Evolutionary conservation across 2,113 vertebrate genomes (phyloP).

Genomic region (Platysternon megacephalum): DNA sequence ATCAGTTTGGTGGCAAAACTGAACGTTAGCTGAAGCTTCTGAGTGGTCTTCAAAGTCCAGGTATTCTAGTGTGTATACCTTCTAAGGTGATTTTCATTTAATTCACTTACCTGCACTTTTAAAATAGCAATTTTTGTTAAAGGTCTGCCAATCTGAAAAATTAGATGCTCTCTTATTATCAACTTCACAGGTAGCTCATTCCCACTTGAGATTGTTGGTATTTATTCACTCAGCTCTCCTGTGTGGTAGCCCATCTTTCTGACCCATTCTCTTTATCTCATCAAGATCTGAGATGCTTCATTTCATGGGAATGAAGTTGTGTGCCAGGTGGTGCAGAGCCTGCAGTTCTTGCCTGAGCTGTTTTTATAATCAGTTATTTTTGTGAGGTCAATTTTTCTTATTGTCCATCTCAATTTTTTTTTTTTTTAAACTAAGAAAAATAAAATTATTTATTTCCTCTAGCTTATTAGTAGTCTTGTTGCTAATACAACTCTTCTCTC

Average conservation of each 20-base stretch:
- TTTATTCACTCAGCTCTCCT: background rate
- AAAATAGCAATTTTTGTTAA: background rate
- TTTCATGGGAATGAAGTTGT: rapidly evolving
- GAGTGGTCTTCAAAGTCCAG: background rate
- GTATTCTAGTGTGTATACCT: background rate
- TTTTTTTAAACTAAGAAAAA: too few species aligned
- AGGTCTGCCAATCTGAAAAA: background rate
- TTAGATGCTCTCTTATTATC: background rate
- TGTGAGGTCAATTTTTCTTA: background rate
- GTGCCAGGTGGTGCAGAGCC: background rate
- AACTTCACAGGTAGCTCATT: background rate
- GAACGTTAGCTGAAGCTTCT: background rate
- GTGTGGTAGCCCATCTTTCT: background rate
- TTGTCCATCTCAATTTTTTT: too few species aligned
- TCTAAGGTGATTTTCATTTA: background rate
- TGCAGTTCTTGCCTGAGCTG: background rate
- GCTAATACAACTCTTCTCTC: background rate
- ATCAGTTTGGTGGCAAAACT: rapidly evolving
- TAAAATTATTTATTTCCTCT: background rate
- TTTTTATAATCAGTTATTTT: background rate
- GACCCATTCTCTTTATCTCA: rapidly evolving
- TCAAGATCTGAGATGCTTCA: rapidly evolving
- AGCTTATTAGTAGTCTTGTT: background rate
- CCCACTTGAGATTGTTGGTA: background rate
- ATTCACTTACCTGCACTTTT: background rate